A percentile compares a stretch with the other conserved stretches of the same genome.
Evolutionary conservation across 2,113 vertebrate genomes (phyloP).

Genomic region (Hoplias malabaricus): DNA sequence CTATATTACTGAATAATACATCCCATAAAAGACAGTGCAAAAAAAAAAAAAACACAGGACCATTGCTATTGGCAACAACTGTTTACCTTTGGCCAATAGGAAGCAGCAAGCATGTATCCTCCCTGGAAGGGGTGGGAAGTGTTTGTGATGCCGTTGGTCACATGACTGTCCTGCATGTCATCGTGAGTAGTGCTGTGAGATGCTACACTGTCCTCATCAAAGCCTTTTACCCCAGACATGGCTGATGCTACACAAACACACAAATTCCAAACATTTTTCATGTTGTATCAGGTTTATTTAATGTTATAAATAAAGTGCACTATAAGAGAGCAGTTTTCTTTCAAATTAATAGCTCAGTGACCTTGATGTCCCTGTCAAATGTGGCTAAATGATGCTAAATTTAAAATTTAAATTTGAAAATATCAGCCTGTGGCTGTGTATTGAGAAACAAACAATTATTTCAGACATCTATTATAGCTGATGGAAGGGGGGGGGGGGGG

Average conservation of each 20-base stretch:
- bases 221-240: conserved; percentile 84
- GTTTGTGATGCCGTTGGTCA: conserved; percentile 83
- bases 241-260: conserved; percentile 70
- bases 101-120: conserved; percentile 92
- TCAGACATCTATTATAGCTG: no score
- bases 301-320: no score
- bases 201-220: conserved; percentile 94
- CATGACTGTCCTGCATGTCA: conserved; percentile 89
- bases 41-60: not conserved
- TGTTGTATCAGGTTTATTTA: no score
- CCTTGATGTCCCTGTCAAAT: not conserved
- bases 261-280: conserved; percentile 10
- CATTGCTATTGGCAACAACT: not conserved
- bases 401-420: not conserved
- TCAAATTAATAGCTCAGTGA: not conserved
- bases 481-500: no score
- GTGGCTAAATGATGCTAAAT: not conserved
- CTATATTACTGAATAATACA: not conserved
- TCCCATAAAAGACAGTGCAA: not conserved
- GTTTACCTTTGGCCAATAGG: conserved; percentile 96
- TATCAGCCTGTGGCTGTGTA: not conserved
- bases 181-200: conserved; percentile 90
- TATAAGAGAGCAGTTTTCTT: not conserved
- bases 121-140: conserved; percentile 83
- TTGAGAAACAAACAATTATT: not conserved